These are phyloP conservation scores for Geococcyx californianus DNA, from an alignment of 2,113 vertebrate genomes.

Conservation along the genomic window DNA sequence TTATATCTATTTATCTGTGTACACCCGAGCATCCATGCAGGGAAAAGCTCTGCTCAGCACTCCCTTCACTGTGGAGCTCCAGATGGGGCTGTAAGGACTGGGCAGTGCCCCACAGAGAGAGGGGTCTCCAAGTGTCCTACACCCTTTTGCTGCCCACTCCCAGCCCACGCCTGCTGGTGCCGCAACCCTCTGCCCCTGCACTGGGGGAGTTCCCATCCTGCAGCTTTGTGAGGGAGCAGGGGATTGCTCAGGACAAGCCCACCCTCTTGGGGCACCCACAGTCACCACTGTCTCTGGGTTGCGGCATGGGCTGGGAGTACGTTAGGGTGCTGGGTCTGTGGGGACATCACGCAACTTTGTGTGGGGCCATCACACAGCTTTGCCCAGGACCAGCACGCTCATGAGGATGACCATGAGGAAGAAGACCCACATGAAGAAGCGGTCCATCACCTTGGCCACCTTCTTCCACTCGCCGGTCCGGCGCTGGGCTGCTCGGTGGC, in stretches of 20 bases:
- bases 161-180: not conserved
- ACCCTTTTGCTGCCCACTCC: not conserved
- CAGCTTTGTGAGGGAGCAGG: accelerated
- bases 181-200: accelerated
- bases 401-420: slow-evolving; percentile 90
- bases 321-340: accelerated
- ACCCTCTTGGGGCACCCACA: accelerated
- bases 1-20: accelerated
- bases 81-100: not conserved
- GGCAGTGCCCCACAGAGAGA: not conserved
- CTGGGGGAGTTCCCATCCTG: not conserved
- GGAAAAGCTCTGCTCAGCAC: not conserved
- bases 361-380: slow-evolving; percentile 72
- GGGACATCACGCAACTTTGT: slow-evolving; percentile 69
- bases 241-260: accelerated
- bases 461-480: slow-evolving; percentile 86
- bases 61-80: too few relatives aligned
- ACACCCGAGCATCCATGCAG: accelerated
- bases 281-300: accelerated
- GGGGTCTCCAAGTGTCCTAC: too few relatives aligned
- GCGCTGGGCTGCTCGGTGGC: slow-evolving; percentile 81
- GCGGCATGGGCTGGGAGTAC: accelerated
- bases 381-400: slow-evolving; percentile 86
- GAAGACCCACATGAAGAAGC: slow-evolving; percentile 92
- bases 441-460: slow-evolving; percentile 88